A percentile compares a stretch with the other conserved stretches of the same genome.
Conservation (phyloP, 2,113 vertebrate species). For the Scatophagus argus region DNA sequence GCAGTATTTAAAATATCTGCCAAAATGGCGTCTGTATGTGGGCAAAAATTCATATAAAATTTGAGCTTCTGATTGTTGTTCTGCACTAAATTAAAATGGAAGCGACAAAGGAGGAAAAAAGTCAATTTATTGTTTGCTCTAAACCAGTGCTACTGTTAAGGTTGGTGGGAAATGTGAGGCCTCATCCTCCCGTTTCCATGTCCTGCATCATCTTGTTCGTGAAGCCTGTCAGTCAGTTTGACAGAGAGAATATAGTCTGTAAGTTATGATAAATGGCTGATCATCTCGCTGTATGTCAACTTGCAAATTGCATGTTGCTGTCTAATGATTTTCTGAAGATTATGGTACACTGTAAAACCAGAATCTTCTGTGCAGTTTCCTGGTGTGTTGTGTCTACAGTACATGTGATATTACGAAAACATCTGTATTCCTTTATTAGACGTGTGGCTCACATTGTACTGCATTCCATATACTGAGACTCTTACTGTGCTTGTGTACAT, state of each 20-base stretch:
- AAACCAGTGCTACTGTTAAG: not conserved
- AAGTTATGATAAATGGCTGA: conserved; percentile 22
- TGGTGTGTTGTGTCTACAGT: conserved; percentile 17
- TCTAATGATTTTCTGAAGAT: conserved; percentile 29
- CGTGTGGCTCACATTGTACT: not conserved
- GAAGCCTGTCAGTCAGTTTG: conserved; percentile 6
- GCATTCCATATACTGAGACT: conserved; percentile 27
- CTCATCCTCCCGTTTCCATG: not conserved
- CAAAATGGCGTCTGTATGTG: not conserved
- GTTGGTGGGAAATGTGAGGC: not conserved
- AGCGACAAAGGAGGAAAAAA: conserved; percentile 47
- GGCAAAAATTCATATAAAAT: not conserved
- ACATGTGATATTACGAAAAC: not conserved
- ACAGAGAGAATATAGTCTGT: not conserved
- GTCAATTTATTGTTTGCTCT: not conserved
- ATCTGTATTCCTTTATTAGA: conserved; percentile 10
- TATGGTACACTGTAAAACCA: conserved; percentile 18
- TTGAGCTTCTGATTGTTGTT: conserved; percentile 24
- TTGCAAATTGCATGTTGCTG: conserved; percentile 57
- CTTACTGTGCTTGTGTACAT: conserved; percentile 45
- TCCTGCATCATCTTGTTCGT: conserved; percentile 13
- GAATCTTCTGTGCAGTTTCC: conserved; percentile 47
- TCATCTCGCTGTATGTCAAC: conserved; percentile 13
- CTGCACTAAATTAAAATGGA: conserved; percentile 48
- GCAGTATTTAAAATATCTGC: conserved; percentile 13